Evolutionary conservation across 2,113 vertebrate genomes (phyloP).

Genomic region (Ardeotis arabs): DNA sequence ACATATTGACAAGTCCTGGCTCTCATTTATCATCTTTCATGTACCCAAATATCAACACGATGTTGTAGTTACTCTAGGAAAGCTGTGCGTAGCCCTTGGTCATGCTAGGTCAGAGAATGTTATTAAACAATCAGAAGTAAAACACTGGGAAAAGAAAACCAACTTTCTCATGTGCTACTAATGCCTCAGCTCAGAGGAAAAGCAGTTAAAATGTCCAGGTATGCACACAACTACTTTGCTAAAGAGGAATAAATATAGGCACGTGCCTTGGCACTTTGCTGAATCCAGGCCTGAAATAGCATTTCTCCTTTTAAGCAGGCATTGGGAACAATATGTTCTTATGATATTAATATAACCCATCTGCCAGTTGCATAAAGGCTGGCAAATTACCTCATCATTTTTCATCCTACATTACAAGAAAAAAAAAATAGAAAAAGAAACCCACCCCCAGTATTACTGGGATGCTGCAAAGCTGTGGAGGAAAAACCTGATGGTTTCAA

Average conservation of each 20-base stretch:
- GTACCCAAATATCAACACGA: background rate
- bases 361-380: conserved; percentile 62
- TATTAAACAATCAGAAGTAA: background rate
- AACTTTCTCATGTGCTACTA: background rate
- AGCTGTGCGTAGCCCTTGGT: background rate
- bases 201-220: background rate
- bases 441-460: background rate
- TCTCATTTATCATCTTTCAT: background rate
- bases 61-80: background rate
- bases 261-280: background rate
- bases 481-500: background rate
- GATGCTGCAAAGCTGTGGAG: background rate
- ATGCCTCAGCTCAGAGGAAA: background rate
- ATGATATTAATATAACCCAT: conserved; percentile 68
- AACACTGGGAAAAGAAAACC: background rate
- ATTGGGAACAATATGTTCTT: conserved; percentile 61
- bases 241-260: conserved; percentile 17
- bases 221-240: background rate
- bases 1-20: background rate
- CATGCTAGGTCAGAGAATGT: background rate
- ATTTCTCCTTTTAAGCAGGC: conserved; percentile 20
- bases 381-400: conserved; percentile 39
- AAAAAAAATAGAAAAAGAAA: conserved; percentile 15
- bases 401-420: conserved; percentile 36
- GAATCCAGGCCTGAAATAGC: conserved; percentile 26